Conservation (phyloP, 2,113 vertebrate genomes). For the Carassius gibelio region DNA sequence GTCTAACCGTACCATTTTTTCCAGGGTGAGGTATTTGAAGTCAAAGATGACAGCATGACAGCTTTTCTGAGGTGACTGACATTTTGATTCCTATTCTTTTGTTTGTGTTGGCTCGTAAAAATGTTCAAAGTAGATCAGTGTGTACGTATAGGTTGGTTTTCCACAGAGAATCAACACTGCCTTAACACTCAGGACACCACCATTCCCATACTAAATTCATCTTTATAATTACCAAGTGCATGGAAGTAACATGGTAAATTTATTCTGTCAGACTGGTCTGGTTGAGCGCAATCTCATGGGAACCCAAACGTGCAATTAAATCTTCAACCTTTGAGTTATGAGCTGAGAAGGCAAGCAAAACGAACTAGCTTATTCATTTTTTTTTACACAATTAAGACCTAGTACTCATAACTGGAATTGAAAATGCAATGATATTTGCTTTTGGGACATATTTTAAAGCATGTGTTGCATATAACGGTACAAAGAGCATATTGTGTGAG, state of each 20-base stretch:
- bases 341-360: not conserved
- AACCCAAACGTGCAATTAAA: conserved; percentile 14
- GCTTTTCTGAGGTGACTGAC: conserved; percentile 11
- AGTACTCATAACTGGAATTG: not conserved
- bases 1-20: not conserved
- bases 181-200: not conserved
- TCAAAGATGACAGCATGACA: conserved; percentile 1
- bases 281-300: conserved; percentile 8
- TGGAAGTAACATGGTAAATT: not conserved
- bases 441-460: not conserved
- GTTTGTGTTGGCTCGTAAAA: not conserved
- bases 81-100: not conserved
- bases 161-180: not conserved
- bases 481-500: conserved; percentile 3
- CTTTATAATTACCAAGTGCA: conserved; percentile 12
- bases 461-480: not conserved
- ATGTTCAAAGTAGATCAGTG: not conserved
- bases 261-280: conserved; percentile 5
- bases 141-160: not conserved
- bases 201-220: conserved; percentile 7
- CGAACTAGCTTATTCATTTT: not conserved
- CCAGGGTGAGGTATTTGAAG: not conserved
- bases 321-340: not conserved
- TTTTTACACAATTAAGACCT: no score
- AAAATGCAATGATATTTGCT: not conserved